Base-by-base conservation (phyloP, 2,113 vertebrate species). In the Meleagris gallopavo region DNA sequence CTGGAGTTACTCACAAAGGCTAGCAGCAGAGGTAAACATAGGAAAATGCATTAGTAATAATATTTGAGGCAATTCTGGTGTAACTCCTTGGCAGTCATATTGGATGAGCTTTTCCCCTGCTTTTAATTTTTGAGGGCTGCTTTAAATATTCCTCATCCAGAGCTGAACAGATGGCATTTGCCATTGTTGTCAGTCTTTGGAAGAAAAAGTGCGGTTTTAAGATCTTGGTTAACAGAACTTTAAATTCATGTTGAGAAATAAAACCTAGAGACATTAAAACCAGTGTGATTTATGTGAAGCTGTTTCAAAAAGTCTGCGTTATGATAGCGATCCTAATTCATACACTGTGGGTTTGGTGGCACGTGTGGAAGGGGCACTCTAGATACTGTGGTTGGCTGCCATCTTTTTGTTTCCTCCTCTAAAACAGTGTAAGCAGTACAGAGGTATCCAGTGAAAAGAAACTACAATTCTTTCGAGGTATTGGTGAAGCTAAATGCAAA, bases 261-360 rank as follows among this genome's bases (percentile, higher is more conserved):
- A 96, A 91, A 89, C 29, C 21, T 40, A 5, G 52, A 70, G 88
- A 79, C 75, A 77, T 89, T 94, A 89, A 83, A 95, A 90, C 90
- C 13, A 9, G 17, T 65, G 78, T 96, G 95, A 97, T 96, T 97
- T 95, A 97, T 96, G 57, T 50, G 83, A 67, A 85, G 57, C 55
- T 86, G 73, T 83, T 97, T 95, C 77, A 83, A 74, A 88, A 96
- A 87, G 93, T 92, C 83, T 96, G 88, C 86, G 83, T 97, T 97
- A 91, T 93, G 74, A 62, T 69, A 95, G 77, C 34, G n/a, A 43
- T 91, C 70, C 86, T 95, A 97, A 62, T 41, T 36, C 13, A 78
- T 80, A 54, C 84, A 93, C 79, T 94, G 92, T 83, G 50, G 46
- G 55, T 58, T 22, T 73, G 50, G 41, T 86, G 80, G 84, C 16